Percentiles rank a stretch among this genome's conserved stretches.
These are phyloP conservation scores for Athalia rosae DNA, from an alignment of 2,888 invertebrate species.

Conservation along the genomic window DNA sequence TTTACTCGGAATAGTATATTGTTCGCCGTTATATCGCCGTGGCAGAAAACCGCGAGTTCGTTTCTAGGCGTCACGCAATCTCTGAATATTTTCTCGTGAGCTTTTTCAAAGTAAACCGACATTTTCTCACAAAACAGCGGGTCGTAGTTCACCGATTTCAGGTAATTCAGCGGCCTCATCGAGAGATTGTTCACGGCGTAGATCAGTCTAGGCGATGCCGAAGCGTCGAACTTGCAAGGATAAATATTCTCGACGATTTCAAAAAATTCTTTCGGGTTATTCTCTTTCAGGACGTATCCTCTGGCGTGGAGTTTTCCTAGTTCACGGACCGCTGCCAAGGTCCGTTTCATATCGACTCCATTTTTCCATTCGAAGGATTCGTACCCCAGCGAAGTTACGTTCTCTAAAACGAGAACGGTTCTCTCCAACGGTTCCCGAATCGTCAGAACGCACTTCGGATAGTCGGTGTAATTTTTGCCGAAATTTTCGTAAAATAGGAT, in stretches of 20 bases:
- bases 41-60: constrained; percentile 64
- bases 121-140: constrained; percentile 57
- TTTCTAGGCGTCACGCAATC: constrained; percentile 54
- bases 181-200: constrained; percentile 41
- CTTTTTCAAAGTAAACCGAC: constrained; percentile 52
- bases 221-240: constrained; percentile 52
- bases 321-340: constrained; percentile 59
- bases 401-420: constrained; percentile 25
- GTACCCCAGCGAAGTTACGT: constrained; percentile 7
- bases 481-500: constrained; percentile 29
- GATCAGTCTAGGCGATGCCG: neutral
- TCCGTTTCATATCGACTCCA: constrained; percentile 56
- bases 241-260: constrained; percentile 52
- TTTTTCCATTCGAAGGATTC: constrained; percentile 2
- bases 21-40: constrained; percentile 66
- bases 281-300: constrained; percentile 62
- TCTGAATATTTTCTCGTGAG: constrained; percentile 46
- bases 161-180: constrained; percentile 53
- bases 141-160: constrained; percentile 56
- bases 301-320: constrained; percentile 64
- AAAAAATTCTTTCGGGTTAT: constrained; percentile 53
- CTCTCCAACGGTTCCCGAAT: constrained; percentile 5
- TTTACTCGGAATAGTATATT: constrained; percentile 60
- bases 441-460: constrained; percentile 23
- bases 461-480: constrained; percentile 7